These are phyloP conservation scores for Streptopelia turtur DNA, from an alignment of 2,797 vertebrate genomes.

Conservation along the genomic window DNA sequence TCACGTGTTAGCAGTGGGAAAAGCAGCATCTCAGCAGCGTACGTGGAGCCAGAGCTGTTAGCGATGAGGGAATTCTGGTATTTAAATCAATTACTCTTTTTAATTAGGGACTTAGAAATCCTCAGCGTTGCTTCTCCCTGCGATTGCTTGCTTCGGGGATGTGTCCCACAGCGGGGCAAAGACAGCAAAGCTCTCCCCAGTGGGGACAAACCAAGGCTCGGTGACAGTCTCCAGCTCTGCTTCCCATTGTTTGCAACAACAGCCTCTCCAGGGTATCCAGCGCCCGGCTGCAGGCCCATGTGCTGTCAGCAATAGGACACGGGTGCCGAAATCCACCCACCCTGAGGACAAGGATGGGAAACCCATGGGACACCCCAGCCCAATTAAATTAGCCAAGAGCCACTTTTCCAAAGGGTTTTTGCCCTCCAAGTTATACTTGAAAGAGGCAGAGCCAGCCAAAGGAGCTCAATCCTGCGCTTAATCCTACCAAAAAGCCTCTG, in stretches of 20 bases:
- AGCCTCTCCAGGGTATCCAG: not conserved
- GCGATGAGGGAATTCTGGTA: slow-evolving; percentile 38
- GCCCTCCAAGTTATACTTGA: not conserved
- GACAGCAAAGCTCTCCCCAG: not conserved
- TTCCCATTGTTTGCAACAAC: not conserved
- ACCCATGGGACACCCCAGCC: not conserved
- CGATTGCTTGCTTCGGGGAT: not conserved
- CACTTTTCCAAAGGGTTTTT: not conserved
- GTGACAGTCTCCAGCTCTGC: not conserved
- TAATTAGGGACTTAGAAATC: slow-evolving; percentile 56
- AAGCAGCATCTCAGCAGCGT: not conserved
- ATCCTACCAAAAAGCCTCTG: not conserved
- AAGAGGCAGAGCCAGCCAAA: not conserved
- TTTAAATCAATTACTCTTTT: slow-evolving; percentile 40
- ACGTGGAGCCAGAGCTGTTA: slow-evolving; percentile 41
- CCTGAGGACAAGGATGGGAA: not conserved
- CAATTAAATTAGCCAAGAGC: not conserved
- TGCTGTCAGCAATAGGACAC: not conserved
- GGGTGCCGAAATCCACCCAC: not conserved
- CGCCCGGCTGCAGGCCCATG: accelerated
- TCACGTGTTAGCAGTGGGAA: slow-evolving; percentile 31
- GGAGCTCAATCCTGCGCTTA: not conserved
- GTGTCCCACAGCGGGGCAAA: not conserved
- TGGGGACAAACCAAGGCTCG: accelerated
- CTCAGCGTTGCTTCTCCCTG: not conserved